phyloP scores from a whole-genome alignment of 2,797 vertebrate species.

The Poecilia picta region DNA sequence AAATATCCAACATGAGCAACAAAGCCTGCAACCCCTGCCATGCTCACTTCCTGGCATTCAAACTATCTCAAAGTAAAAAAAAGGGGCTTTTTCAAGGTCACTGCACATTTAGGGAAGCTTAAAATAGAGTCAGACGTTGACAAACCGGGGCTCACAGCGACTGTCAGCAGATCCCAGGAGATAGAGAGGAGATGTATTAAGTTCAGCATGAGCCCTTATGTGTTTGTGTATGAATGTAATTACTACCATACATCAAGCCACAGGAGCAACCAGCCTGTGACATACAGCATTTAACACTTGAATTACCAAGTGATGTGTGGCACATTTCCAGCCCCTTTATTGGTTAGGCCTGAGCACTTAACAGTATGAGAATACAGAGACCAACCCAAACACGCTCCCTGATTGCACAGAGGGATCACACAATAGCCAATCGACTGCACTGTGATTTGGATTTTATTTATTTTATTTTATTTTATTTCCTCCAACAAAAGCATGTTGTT shows the following conservation, averaged over 20 bases:
- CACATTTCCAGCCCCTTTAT: slow-evolving; percentile 7
- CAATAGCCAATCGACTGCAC: slow-evolving; percentile 21
- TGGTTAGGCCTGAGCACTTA: slow-evolving; percentile 19
- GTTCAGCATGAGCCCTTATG: slow-evolving; percentile 37
- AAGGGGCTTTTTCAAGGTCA: slow-evolving; percentile 61
- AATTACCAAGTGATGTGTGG: slow-evolving; percentile 34
- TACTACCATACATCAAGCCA: slow-evolving; percentile 53
- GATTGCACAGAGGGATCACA: slow-evolving; percentile 28
- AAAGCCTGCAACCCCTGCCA: slow-evolving; percentile 41
- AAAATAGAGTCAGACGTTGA: slow-evolving; percentile 66
- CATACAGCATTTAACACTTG: slow-evolving; percentile 33
- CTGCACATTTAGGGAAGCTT: slow-evolving; percentile 58
- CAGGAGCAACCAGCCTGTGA: slow-evolving; percentile 36
- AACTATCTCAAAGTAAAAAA: slow-evolving; percentile 49
- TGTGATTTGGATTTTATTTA: background rate
- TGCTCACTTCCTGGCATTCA: slow-evolving; percentile 36
- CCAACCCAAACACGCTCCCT: slow-evolving; percentile 17
- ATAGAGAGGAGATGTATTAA: slow-evolving; percentile 46
- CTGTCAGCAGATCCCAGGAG: slow-evolving; percentile 52
- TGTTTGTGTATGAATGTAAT: slow-evolving; percentile 59
- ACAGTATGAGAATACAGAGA: slow-evolving; percentile 6
- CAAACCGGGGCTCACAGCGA: slow-evolving; percentile 41
- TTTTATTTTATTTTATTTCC: slow-evolving; percentile 8
- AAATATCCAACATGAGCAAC: slow-evolving; percentile 45
- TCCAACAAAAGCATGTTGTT: slow-evolving; percentile 8